Percentiles rank a stretch among this genome's conserved stretches.
phyloP scores from a whole-genome alignment of 2,888 invertebrate species.

The Cephalotes varians region DNA sequence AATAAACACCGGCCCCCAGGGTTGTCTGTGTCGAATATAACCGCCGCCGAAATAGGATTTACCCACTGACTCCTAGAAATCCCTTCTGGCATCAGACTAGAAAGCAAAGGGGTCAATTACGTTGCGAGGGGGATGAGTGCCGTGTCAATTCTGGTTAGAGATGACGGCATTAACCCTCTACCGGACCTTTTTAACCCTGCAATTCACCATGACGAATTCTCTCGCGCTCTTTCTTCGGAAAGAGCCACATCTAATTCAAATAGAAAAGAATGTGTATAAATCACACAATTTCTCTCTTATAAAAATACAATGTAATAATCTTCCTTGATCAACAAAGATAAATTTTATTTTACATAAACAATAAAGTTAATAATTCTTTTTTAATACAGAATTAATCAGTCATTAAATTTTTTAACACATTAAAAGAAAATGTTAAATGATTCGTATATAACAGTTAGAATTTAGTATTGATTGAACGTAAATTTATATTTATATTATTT shows the following conservation, averaged over 20 bases:
- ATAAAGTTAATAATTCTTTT: background rate
- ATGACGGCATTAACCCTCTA: slow-evolving; percentile 78
- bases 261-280: background rate
- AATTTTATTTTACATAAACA: background rate
- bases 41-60: slow-evolving; percentile 80
- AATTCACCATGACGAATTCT: slow-evolving; percentile 54
- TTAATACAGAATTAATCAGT: background rate
- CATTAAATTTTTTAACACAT: background rate
- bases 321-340: background rate
- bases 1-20: slow-evolving; percentile 74
- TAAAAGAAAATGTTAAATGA: background rate
- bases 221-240: slow-evolving; percentile 54
- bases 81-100: slow-evolving; percentile 82
- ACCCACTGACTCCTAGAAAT: slow-evolving; percentile 83
- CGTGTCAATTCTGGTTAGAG: slow-evolving; percentile 76
- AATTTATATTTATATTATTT: no score
- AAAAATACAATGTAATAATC: background rate
- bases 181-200: slow-evolving; percentile 70
- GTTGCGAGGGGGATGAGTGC: slow-evolving; percentile 68
- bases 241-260: slow-evolving; percentile 3
- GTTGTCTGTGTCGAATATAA: slow-evolving; percentile 72
- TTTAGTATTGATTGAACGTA: background rate
- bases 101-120: slow-evolving; percentile 82
- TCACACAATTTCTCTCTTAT: background rate
- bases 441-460: background rate